Conservation (phyloP, 1,140 invertebrate species). For the Aphelenchoides fujianensis region DNA sequence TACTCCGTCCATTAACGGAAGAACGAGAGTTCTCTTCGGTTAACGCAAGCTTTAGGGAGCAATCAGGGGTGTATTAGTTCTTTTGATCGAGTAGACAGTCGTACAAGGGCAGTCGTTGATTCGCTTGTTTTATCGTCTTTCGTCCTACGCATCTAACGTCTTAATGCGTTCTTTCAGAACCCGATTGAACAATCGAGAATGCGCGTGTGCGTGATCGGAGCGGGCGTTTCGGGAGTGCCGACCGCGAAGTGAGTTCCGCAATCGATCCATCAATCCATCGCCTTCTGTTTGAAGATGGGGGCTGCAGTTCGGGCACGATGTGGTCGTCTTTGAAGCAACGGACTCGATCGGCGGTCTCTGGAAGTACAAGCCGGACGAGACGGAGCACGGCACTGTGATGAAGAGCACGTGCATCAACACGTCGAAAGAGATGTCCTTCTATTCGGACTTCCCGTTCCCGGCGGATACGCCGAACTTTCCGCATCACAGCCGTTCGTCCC, state of each 20-base stretch:
- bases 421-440: slow-evolving; percentile 66
- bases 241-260: slow-evolving; percentile 34
- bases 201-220: slow-evolving; percentile 62
- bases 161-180: too few species aligned
- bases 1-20: too few species aligned
- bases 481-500: slow-evolving; percentile 60
- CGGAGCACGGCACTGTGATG: slow-evolving; percentile 58
- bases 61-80: too few species aligned
- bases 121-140: too few species aligned
- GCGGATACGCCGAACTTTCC: slow-evolving; percentile 63
- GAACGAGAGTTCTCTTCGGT: too few species aligned
- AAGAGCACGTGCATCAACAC: slow-evolving; percentile 64
- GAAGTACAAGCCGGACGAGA: slow-evolving; percentile 49
- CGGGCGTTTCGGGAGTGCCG: slow-evolving; percentile 64
- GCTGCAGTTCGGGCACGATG: slow-evolving; percentile 62
- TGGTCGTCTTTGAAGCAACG: slow-evolving; percentile 62
- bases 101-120: too few species aligned
- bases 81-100: too few species aligned
- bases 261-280: background rate
- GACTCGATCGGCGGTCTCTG: slow-evolving; percentile 61
- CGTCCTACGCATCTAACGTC: too few species aligned
- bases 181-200: too few species aligned
- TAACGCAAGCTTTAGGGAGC: too few species aligned
- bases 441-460: slow-evolving; percentile 65
- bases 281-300: slow-evolving; percentile 20